Evolutionary conservation across 2,113 vertebrate species (phyloP).

Genomic region (Ctenomys sociabilis): DNA sequence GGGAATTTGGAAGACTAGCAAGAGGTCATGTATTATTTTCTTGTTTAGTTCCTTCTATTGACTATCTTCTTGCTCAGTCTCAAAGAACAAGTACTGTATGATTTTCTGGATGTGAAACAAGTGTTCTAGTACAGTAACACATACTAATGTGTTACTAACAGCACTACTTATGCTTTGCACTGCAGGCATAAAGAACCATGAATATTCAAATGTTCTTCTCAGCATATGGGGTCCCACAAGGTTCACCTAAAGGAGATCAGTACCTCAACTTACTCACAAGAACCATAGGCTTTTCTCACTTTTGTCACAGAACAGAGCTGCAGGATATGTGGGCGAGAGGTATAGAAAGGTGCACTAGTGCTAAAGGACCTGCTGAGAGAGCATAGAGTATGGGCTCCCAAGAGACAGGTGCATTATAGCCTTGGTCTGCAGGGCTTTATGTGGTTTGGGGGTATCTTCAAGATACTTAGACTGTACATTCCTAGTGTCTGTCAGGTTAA

Average conservation of each 20-base stretch:
- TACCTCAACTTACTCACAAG: neutral
- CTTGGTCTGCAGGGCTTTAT: neutral
- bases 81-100: neutral
- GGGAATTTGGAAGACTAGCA: neutral
- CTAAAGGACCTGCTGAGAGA: too few relatives aligned
- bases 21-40: neutral
- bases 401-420: neutral
- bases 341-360: neutral
- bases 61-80: neutral
- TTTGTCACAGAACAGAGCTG: neutral
- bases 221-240: neutral
- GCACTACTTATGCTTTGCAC: neutral
- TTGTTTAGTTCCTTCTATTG: neutral
- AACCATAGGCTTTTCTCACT: neutral
- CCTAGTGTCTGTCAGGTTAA: neutral
- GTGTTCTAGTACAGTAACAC: neutral
- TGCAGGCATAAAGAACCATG: neutral
- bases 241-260: neutral
- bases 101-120: neutral
- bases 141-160: neutral
- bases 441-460: too few relatives aligned
- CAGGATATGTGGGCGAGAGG: neutral
- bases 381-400: neutral
- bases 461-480: neutral
- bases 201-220: neutral